Percentiles rank a stretch among this genome's conserved stretches.
phyloP scores from a whole-genome alignment of 2,888 invertebrate species.

The Drosophila monieri region DNA sequence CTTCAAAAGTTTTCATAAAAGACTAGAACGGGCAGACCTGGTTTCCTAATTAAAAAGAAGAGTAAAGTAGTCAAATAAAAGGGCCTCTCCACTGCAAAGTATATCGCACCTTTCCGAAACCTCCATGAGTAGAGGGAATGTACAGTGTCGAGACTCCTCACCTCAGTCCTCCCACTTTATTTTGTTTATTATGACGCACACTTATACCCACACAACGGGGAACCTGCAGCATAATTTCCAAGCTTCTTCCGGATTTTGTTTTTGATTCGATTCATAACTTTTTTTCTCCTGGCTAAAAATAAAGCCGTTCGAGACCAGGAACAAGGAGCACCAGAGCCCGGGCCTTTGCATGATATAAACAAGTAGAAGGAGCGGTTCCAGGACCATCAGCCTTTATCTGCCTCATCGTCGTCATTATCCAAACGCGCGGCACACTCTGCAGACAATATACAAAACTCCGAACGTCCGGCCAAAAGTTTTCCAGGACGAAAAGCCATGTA shows the following conservation, averaged over 20 bases:
- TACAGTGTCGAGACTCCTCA: background rate
- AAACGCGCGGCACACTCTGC: conserved; percentile 9
- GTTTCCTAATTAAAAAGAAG: too few species aligned
- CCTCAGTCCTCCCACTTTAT: background rate
- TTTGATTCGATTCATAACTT: conserved; percentile 34
- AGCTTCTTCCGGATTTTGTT: conserved; percentile 37
- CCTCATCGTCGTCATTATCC: conserved; percentile 35
- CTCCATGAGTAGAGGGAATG: background rate
- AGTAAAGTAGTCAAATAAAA: too few species aligned
- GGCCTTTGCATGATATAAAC: conserved; percentile 13
- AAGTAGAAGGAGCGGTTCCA: conserved; percentile 4
- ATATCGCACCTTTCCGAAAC: background rate
- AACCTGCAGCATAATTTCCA: conserved; percentile 36
- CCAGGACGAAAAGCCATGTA: conserved; percentile 1
- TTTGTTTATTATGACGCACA: background rate
- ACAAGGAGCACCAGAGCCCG: background rate
- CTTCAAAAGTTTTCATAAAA: too few species aligned
- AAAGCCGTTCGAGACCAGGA: conserved; percentile 23
- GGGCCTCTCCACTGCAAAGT: too few species aligned
- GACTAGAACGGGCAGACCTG: too few species aligned
- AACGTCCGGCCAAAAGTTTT: conserved; percentile 1
- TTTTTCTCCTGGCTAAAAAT: conserved; percentile 32
- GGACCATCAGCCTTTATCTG: conserved; percentile 16
- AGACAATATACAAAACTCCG: conserved; percentile 3
- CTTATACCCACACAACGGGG: background rate